Evolutionary conservation across 1,140 invertebrate genomes (phyloP), one percentile per base, ranked within the genome.

Genomic region (Pollicipes pollicipes): DNA sequence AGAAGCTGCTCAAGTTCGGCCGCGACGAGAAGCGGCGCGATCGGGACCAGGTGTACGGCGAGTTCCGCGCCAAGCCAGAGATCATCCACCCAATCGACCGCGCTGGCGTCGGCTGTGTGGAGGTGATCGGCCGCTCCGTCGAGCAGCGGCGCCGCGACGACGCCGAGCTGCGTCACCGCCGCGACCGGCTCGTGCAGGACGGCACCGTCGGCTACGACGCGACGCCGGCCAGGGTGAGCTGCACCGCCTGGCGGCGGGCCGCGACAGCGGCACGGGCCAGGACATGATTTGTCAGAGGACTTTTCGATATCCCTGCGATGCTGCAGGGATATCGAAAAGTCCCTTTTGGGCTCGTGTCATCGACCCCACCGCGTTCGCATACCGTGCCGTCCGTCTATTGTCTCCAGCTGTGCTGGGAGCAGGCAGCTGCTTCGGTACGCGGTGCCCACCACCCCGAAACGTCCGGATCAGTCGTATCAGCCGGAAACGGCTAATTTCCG

Each of bases 41-140:
- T 30, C 70, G 73, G 35, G 45, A 58, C 45, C 21, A 17, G 45
- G 68, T 78, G 76, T 21, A 75, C 75, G 66, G 45, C 29, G 71
- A 71, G 26, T 73, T 71, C 66, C 77, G 72, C 77, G 77, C n/a
- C 21, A 73, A 70, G 26, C 80, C 90, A 16, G 88, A 92, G 66
- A 94, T 94, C 68, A 90, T 93, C 73, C 91, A 94, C 83, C 91
- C 91, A 24, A 81, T 90, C 70, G 90, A 94, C 75, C 82, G 92
- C n/a, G 90, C 91, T 78, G 88, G 88, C 21, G 78, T 79, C 72
- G 87, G 81, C 30, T 88, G 73, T 73, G 75, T 75, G n/a, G 10
- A 66, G 64, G 64, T 66, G 64, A 28, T 66, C 28, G 64, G n/a
- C 10, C 16, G 64, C 10, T 10, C 64, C 24, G 26, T 8, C n/a